Conservation (phyloP, 2,113 vertebrate genomes). For the Piprites chloris region DNA sequence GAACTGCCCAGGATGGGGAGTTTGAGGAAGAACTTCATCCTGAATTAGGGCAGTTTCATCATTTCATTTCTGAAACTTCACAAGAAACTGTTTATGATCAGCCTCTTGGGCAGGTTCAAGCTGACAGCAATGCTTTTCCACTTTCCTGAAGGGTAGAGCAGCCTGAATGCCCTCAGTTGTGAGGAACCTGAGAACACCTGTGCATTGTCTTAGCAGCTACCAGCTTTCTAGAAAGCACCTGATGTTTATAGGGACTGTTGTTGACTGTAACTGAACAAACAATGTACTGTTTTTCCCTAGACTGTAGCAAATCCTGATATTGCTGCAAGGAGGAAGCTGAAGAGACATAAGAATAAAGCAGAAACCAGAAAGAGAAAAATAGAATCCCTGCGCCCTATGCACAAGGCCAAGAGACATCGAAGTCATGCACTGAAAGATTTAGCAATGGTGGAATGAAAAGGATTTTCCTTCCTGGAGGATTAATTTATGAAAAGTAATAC, state of each 20-base stretch:
- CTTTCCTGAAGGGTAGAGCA: background rate
- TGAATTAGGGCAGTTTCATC: background rate
- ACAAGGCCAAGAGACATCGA: conserved; percentile 88
- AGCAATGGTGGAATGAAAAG: conserved; percentile 84
- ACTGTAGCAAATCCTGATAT: conserved; percentile 92
- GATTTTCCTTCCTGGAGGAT: background rate
- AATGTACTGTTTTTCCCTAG: conserved; percentile 58
- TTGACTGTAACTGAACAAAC: background rate
- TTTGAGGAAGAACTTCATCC: background rate
- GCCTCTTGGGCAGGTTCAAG: background rate
- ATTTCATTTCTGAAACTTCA: background rate
- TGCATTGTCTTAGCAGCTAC: rapidly evolving
- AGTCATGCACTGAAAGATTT: conserved; percentile 82
- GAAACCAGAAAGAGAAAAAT: conserved; percentile 94
- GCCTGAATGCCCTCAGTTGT: background rate
- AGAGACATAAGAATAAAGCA: conserved; percentile 91
- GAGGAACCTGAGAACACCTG: background rate
- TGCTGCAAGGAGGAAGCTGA: conserved; percentile 92
- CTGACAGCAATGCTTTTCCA: rapidly evolving
- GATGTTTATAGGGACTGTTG: too few relatives aligned
- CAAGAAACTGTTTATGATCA: background rate
- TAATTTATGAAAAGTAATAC: background rate
- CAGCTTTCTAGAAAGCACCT: background rate
- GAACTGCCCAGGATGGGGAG: background rate
- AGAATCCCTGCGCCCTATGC: conserved; percentile 82